A percentile compares a stretch with the other conserved stretches of the same genome.
These are phyloP conservation scores for Eumacrocentrus americanus DNA, from an alignment of 2,888 invertebrate genomes.

Conservation along the genomic window DNA sequence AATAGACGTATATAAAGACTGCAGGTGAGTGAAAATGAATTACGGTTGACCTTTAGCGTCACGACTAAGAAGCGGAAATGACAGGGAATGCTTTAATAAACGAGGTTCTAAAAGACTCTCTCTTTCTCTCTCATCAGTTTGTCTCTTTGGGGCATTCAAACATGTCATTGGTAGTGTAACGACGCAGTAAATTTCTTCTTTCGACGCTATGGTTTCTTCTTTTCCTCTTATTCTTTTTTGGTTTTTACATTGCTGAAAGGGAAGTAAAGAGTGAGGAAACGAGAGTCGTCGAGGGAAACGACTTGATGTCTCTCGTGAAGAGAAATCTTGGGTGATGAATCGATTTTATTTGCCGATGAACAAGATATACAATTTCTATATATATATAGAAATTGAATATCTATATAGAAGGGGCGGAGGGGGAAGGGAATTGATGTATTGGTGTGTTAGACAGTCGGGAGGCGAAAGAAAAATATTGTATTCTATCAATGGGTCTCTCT, in stretches of 20 bases:
- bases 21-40: slow-evolving; percentile 4
- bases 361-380: too few species aligned
- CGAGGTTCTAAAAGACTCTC: slow-evolving; percentile 9
- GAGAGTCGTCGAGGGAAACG: neutral
- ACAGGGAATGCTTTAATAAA: slow-evolving; percentile 16
- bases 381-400: too few species aligned
- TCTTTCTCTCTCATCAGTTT: too few species aligned
- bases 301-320: neutral
- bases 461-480: too few species aligned
- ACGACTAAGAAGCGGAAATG: neutral
- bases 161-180: slow-evolving; percentile 30
- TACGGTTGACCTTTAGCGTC: slow-evolving; percentile 9
- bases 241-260: slow-evolving; percentile 3
- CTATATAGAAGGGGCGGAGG: too few species aligned
- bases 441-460: too few species aligned
- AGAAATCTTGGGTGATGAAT: slow-evolving; percentile 14
- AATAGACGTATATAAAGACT: too few species aligned
- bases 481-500: slow-evolving; percentile 1
- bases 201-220: slow-evolving; percentile 15
- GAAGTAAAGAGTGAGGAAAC: neutral
- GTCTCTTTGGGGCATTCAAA: slow-evolving; percentile 19
- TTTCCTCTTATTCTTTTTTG: slow-evolving; percentile 13
- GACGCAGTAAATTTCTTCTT: slow-evolving; percentile 34
- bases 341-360: slow-evolving; percentile 7
- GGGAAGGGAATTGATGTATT: too few species aligned